Conservation (phyloP, 1,140 invertebrate genomes). For the Drosophila suzukii region DNA sequence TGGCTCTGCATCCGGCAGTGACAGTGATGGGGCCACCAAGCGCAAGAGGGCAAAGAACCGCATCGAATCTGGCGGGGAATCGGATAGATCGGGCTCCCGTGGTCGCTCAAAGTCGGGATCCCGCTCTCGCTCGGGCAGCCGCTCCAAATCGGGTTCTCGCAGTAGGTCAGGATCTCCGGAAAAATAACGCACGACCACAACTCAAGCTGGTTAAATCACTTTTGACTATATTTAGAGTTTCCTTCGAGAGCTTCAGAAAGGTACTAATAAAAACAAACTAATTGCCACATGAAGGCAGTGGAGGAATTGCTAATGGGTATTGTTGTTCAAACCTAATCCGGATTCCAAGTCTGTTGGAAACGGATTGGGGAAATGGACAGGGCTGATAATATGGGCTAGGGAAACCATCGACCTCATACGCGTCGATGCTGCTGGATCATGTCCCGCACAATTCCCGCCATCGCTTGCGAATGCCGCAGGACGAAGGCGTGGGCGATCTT, state of each 20-base stretch:
- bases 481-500: conserved; percentile 92
- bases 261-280: conserved; percentile 34
- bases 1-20: conserved; percentile 30
- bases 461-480: conserved; percentile 86
- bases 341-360: not conserved
- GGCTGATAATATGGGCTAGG: conserved; percentile 6
- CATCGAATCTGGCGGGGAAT: conserved; percentile 84
- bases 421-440: conserved; percentile 85
- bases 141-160: conserved; percentile 72
- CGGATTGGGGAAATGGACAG: not conserved
- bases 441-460: conserved; percentile 87
- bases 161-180: conserved; percentile 49
- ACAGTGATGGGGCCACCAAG: conserved; percentile 53
- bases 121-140: conserved; percentile 48
- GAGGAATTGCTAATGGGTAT: conserved; percentile 6
- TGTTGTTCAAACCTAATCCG: not conserved
- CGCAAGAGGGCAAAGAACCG: conserved; percentile 76
- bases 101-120: conserved; percentile 73
- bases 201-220: conserved; percentile 10
- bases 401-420: conserved; percentile 8
- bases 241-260: conserved; percentile 29
- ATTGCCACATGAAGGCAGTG: conserved; percentile 22
- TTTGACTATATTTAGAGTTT: conserved; percentile 47
- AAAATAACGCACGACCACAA: conserved; percentile 8
- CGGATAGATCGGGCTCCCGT: conserved; percentile 74